Percentiles rank a stretch among this genome's conserved stretches.
Evolutionary conservation across 2,888 invertebrate species (phyloP).

Genomic region (Mystacides longicornis): DNA sequence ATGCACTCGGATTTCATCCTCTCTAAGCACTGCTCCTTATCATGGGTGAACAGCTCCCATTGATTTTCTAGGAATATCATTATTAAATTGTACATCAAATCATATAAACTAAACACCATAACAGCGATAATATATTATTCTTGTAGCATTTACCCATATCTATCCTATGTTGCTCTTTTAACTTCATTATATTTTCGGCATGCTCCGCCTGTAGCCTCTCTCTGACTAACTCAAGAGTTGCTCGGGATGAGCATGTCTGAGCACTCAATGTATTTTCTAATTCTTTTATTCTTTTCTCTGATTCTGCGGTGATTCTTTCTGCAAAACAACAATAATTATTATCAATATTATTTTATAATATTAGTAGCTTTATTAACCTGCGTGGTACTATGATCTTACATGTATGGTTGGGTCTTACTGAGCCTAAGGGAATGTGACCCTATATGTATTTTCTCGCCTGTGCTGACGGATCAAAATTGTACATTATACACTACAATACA

Average conservation of each 20-base stretch:
- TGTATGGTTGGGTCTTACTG: too few species aligned
- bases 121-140: neutral
- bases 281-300: conserved; percentile 36
- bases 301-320: conserved; percentile 40
- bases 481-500: too few species aligned
- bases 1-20: conserved; percentile 55
- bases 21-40: conserved; percentile 54
- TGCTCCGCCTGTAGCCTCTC: conserved; percentile 38
- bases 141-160: conserved; percentile 49
- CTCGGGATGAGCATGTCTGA: conserved; percentile 39
- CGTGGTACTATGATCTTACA: too few species aligned
- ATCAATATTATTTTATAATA: neutral
- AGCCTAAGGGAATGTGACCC: too few species aligned
- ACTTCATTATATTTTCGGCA: conserved; percentile 38
- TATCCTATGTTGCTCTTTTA: conserved; percentile 51
- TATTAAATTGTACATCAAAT: neutral
- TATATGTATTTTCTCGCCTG: too few species aligned
- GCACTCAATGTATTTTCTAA: conserved; percentile 38
- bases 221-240: conserved; percentile 38
- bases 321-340: conserved; percentile 10
- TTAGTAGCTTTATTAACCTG: too few species aligned
- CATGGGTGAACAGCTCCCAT: conserved; percentile 56
- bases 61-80: conserved; percentile 45
- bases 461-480: too few species aligned
- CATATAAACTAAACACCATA: neutral